Base-by-base conservation (phyloP, 2,113 vertebrate species). In the Egretta garzetta region DNA sequence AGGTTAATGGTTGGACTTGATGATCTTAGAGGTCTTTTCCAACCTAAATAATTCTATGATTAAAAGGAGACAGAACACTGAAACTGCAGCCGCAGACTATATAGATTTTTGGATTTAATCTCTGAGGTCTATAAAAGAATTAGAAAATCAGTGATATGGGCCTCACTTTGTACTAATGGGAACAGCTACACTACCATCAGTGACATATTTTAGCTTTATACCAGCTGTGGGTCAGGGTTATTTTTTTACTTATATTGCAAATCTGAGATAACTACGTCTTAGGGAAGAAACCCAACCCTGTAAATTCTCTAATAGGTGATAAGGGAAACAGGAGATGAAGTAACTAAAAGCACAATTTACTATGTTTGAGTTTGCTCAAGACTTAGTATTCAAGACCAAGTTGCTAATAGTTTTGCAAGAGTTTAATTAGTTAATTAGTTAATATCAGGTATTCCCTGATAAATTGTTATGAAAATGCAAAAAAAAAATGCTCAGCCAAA, bases 221-320 rank as follows among this genome's bases (percentile, higher is more conserved):
- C 6, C 5, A 62, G 13, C 22, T 66, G 33, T 50, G 22, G 10
- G 11, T 75, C 14, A 88, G 52, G 4, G 8, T 33, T 93, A 35
- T 80, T 93, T 80, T 53, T 76, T 88, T 62, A 43, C 6, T 60
- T 70, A 8, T 32, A 26, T 41, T 59, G 6, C 4, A 58, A 70
- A 45, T 32, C 56, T 50, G 33, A 70, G 35, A 70, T 32, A 90
- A 20, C 30, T 60, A 14, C 3, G 24, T 68, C 28, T 63, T 56
- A 68, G 32, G 13, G 13, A 8, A 58, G 39, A 28, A 0, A 1
- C 0, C 1, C 17, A 82, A 37, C 1, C 4, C 11, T n/a, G 35
- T n/a, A 60, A 47, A 60, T 64, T 49, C 14, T 72, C 6, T 63
- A 88, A 30, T 9, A 49, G 7, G 2, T 80, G 35, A n/a, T 43